Evolutionary conservation across 2,113 vertebrate genomes (phyloP).

Genomic region (Triplophysa tibetana): DNA sequence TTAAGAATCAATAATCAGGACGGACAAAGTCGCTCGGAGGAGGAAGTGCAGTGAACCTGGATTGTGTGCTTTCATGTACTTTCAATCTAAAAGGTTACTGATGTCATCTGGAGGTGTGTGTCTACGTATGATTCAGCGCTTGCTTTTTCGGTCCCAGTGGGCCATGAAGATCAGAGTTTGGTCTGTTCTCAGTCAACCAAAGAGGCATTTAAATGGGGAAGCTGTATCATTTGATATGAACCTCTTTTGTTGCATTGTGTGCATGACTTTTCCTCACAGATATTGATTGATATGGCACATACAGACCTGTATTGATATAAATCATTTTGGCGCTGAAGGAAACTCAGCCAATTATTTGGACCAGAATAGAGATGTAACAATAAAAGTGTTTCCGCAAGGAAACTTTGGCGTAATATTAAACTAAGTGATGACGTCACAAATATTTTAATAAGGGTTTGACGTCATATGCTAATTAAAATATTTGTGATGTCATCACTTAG

Average conservation of each 20-base stretch:
- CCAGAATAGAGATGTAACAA: too few relatives aligned
- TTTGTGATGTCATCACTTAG: too few relatives aligned
- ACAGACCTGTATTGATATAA: too few relatives aligned
- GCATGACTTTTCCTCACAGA: neutral
- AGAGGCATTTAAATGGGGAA: neutral
- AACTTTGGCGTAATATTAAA: too few relatives aligned
- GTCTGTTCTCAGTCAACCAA: constrained; percentile 1
- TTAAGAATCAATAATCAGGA: constrained; percentile 14
- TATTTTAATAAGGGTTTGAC: too few relatives aligned
- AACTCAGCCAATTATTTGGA: too few relatives aligned
- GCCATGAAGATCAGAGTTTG: constrained; percentile 13
- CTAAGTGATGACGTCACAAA: too few relatives aligned
- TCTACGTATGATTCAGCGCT: constrained; percentile 14
- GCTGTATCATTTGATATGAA: neutral
- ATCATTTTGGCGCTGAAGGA: too few relatives aligned
- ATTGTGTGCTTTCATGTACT: neutral
- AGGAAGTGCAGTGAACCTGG: neutral
- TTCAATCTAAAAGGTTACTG: constrained; percentile 21
- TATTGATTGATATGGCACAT: too few relatives aligned
- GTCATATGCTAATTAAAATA: too few relatives aligned
- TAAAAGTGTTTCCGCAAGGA: too few relatives aligned
- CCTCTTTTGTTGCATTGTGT: neutral
- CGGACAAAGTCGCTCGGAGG: neutral
- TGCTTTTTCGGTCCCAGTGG: constrained; percentile 29
- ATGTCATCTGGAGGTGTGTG: constrained; percentile 33